Percentiles rank a stretch among this genome's conserved stretches.
These are phyloP conservation scores for Piprites chloris DNA, from an alignment of 2,113 vertebrate genomes.

Conservation along the genomic window DNA sequence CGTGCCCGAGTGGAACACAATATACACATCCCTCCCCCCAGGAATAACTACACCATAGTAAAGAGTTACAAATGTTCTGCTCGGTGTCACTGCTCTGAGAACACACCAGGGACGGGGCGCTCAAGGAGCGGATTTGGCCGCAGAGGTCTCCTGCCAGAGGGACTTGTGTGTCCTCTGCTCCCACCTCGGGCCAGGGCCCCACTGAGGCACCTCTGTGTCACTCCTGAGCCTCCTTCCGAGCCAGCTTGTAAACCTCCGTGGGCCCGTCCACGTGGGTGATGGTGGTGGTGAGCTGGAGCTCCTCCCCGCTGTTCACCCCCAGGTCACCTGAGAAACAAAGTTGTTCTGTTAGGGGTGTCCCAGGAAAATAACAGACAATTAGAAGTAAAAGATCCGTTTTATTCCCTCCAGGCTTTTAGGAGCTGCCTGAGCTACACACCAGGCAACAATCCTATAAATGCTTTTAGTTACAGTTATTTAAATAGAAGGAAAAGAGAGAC, in stretches of 20 bases:
- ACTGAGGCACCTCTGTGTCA: conserved; percentile 48
- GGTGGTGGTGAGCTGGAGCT: conserved; percentile 93
- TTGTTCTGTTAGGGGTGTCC: background rate
- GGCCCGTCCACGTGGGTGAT: conserved; percentile 92
- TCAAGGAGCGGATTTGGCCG: background rate
- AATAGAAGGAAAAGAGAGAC: background rate
- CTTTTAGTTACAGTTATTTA: background rate
- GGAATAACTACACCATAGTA: conserved; percentile 44
- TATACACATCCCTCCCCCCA: conserved; percentile 27
- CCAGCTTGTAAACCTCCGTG: conserved; percentile 92
- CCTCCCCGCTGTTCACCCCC: conserved; percentile 85
- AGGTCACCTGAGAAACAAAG: conserved; percentile 73
- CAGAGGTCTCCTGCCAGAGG: background rate
- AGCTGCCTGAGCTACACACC: background rate
- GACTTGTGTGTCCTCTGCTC: background rate
- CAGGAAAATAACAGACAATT: rapidly evolving
- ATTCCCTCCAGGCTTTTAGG: background rate
- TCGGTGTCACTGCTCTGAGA: background rate
- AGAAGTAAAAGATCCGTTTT: rapidly evolving
- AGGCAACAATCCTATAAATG: rapidly evolving
- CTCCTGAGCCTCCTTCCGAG: conserved; percentile 92
- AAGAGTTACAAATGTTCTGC: conserved; percentile 49
- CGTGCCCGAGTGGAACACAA: conserved; percentile 27
- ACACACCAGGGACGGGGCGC: background rate
- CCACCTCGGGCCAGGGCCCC: background rate